These are phyloP conservation scores for Clamator glandarius DNA, from an alignment of 2,797 vertebrate species.

Conservation along the genomic window DNA sequence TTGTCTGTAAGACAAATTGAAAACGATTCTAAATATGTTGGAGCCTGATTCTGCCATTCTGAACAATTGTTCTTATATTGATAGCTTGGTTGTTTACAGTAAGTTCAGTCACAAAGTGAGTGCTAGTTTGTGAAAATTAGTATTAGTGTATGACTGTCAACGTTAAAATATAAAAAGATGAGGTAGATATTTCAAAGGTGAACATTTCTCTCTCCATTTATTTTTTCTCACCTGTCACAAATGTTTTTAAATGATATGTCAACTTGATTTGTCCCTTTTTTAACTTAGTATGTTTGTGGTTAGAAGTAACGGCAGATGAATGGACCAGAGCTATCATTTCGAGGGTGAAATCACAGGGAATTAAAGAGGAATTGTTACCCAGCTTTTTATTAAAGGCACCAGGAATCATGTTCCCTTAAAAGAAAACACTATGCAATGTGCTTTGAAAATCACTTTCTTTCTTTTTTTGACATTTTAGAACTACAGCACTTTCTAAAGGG, in stretches of 20 bases:
- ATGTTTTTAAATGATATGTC: slow-evolving; percentile 19
- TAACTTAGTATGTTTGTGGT: slow-evolving; percentile 29
- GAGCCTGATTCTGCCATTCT: background rate
- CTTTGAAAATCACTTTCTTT: slow-evolving; percentile 62
- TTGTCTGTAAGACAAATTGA: slow-evolving; percentile 26
- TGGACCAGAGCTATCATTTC: slow-evolving; percentile 19
- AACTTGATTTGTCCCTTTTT: background rate
- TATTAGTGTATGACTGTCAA: background rate
- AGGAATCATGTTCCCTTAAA: slow-evolving; percentile 45
- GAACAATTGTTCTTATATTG: background rate
- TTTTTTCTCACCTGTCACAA: slow-evolving; percentile 33
- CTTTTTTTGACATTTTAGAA: slow-evolving; percentile 48
- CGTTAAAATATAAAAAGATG: background rate
- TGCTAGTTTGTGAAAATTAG: background rate
- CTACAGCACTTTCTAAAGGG: background rate
- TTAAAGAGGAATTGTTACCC: slow-evolving; percentile 55
- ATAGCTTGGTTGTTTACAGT: background rate
- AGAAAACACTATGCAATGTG: slow-evolving; percentile 20
- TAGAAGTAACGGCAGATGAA: slow-evolving; percentile 33
- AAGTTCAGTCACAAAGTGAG: background rate
- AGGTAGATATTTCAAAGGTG: background rate
- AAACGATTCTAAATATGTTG: background rate
- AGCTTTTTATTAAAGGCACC: slow-evolving; percentile 61
- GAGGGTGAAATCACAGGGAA: slow-evolving; percentile 63
- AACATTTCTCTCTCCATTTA: background rate